phyloP scores from a whole-genome alignment of 2,797 vertebrate species.

The Psittacula echo region DNA sequence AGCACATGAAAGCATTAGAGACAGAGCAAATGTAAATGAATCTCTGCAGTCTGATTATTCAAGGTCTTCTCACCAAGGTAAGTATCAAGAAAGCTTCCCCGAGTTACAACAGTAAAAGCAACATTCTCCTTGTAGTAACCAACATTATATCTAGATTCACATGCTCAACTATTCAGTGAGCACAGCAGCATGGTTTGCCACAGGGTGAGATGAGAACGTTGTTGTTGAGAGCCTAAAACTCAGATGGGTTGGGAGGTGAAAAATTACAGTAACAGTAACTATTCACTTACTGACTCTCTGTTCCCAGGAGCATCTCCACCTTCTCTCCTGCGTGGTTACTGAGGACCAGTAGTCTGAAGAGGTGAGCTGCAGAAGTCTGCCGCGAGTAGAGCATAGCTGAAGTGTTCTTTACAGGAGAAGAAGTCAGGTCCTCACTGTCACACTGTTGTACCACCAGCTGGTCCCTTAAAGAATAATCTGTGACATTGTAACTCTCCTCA shows the following conservation, averaged over 20 bases:
- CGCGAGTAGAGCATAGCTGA: slow-evolving; percentile 84
- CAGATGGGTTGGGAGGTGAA: rapidly evolving
- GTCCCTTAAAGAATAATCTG: slow-evolving; percentile 89
- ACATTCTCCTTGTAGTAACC: rapidly evolving
- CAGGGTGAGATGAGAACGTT: rapidly evolving
- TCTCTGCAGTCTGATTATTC: background rate
- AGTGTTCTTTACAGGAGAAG: slow-evolving; percentile 82
- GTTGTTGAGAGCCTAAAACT: background rate
- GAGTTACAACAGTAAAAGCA: background rate
- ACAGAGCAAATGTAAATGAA: background rate
- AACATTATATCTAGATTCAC: rapidly evolving
- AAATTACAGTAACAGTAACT: rapidly evolving
- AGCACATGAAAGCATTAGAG: background rate
- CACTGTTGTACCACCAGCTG: slow-evolving; percentile 87
- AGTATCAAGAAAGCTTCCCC: background rate
- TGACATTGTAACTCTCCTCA: slow-evolving; percentile 94
- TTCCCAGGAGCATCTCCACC: slow-evolving; percentile 89
- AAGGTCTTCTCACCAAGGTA: background rate
- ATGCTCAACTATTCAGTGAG: rapidly evolving
- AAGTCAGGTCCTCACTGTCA: slow-evolving; percentile 81
- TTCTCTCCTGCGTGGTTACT: slow-evolving; percentile 90
- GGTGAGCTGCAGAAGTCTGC: slow-evolving; percentile 79
- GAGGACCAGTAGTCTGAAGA: slow-evolving; percentile 86
- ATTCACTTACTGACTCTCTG: slow-evolving; percentile 89
- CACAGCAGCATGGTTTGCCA: rapidly evolving